Conservation (phyloP, 2,797 vertebrate species). For the Tapera naevia region DNA sequence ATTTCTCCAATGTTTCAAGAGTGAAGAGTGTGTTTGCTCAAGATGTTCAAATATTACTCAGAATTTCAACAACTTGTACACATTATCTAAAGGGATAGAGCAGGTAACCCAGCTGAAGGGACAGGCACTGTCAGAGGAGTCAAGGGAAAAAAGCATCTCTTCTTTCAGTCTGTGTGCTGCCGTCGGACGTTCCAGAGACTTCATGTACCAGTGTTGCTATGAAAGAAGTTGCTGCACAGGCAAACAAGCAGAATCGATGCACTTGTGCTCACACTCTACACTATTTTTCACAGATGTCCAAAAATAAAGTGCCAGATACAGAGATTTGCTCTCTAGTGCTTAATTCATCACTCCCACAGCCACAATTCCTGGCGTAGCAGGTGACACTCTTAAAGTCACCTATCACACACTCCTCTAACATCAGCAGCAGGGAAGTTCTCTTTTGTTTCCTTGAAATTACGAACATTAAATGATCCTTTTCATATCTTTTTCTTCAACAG, state of each 20-base stretch:
- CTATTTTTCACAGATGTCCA: neutral
- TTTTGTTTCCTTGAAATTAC: neutral
- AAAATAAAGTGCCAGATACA: neutral
- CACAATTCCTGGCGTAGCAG: neutral
- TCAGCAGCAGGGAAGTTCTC: neutral
- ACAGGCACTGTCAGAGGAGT: neutral
- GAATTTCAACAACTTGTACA: neutral
- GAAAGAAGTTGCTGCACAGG: neutral
- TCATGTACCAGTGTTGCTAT: neutral
- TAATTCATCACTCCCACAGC: conserved; percentile 1
- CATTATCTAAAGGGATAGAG: neutral
- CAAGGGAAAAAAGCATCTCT: neutral
- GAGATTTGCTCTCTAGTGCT: neutral
- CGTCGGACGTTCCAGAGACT: neutral
- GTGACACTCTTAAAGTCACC: neutral
- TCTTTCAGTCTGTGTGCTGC: neutral
- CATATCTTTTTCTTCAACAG: neutral
- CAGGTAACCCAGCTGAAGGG: neutral
- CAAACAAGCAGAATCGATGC: neutral
- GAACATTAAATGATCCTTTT: neutral
- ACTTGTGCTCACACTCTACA: neutral
- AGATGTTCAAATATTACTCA: neutral
- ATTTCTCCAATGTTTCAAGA: neutral
- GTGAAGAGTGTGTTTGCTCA: neutral
- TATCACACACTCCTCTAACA: neutral